Evolutionary conservation across 2,888 invertebrate genomes (phyloP), one percentile per base, ranked within the genome.

Genomic region (Copidosoma aretas): DNA sequence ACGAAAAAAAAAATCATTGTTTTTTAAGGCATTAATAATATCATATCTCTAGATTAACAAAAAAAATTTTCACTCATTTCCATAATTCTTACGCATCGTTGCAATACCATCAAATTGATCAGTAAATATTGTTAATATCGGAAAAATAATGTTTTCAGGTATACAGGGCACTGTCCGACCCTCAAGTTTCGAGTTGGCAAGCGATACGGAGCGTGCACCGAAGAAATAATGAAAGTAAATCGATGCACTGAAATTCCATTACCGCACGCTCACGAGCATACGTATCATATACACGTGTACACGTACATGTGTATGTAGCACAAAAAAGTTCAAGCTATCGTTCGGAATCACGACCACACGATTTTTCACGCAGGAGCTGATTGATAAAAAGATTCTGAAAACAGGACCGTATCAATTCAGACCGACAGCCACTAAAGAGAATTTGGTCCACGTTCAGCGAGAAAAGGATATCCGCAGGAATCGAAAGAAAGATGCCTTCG

Each of bases 131-230:
- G 32, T 32, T n/a, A n/a, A n/a, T n/a, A n/a, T n/a, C n/a, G 32
- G 8, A 8, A 32, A 32, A 32, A 32, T 5, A 32, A 5, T 32
- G 32, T 17, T 81, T 80, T 21, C 86, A 91, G 91, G 72, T 91
- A 91, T 81, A 91, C 91, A 1, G 91, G 91, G 15, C 91, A 91
- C 77, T 91, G 91, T 81, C 91, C 91, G 59, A 88, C 90, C 75
- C 85, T 91, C 63, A 90, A 90, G 78, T 91, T 91, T 78, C 89
- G 89, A 60, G 90, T 88, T 78, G 91, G 91, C 59, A 89, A 90
- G 82, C 87, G 90, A 79, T 91, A 91, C 81, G 91, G 91, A 21
- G 88, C 90, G 74, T 89, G 88, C 79, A 91, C 91, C 4, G 86
- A 90, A 75, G 90, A 91, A 78, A 91, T 91, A 73, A 84, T 91